Base-by-base conservation (phyloP, 2,888 invertebrate species). In the Harpagoxenus sublaevis region DNA sequence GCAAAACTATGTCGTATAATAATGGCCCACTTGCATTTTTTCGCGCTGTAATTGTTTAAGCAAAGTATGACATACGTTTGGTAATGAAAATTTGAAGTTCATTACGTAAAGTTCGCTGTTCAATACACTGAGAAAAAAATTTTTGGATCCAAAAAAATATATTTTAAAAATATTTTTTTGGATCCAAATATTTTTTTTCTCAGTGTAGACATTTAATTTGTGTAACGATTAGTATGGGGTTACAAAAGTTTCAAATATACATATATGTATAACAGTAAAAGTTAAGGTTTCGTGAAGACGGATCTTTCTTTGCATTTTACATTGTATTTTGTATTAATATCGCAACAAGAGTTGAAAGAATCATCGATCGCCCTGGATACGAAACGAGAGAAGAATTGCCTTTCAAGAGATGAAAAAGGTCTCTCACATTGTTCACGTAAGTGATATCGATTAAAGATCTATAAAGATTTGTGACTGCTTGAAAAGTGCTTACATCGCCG, bases 401-500 rank as follows among this genome's bases (percentile, higher is more conserved):
- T 48, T 70, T 60, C 23, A 6, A 28, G 10, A n/a, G n/a, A 12
- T 63, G 55, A 55, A 65, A 31, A 55, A 78, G 45, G 55, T 23
- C 39, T 79, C 9, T 9, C 39, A n/a, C 65, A 73, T 42, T 55
- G 45, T 51, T 60, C 70, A 55, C 48, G 39, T 51, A 71, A 62
- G 71, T 39, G 51, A 70, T 70, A 60, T 71, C 71, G 79, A 71
- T 70, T 81, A 71, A 81, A 71, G 18, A 9, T 71, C 48, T 18
- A 23, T 39, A 81, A 62, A 81, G 60, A 62, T 81, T 62, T 71
- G 71, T 60, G 42, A 23, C 18, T n/a, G 28, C 51, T 81, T 28
- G 60, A 71, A 39, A 81, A 70, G 28, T 28, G 79, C 71, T 71
- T 81, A 51, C 31, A 31, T 31, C 28, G 15, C 31, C 10, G 42